phyloP scores from a whole-genome alignment of 64 coral and sea anemone species.

The Stylophora pistillata region DNA sequence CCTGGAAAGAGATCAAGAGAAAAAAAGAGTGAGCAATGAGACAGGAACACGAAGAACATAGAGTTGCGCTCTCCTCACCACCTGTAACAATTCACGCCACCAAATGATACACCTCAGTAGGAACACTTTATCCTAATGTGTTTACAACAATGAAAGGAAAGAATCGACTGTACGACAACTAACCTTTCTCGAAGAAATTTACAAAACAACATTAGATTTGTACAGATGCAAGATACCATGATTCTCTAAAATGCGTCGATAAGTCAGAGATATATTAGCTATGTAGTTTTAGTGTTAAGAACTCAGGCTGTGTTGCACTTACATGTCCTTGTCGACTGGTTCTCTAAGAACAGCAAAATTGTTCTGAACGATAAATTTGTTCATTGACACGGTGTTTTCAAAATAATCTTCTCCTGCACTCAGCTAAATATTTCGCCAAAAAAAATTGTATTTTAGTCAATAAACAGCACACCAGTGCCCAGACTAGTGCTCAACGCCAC shows the following conservation, averaged over 20 bases:
- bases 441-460: not conserved
- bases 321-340: conserved; percentile 51
- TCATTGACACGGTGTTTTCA: conserved; percentile 45
- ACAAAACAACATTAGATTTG: no score
- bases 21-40: not conserved
- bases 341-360: not conserved
- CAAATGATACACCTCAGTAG: no score
- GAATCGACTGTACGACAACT: no score
- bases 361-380: conserved; percentile 29
- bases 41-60: not conserved
- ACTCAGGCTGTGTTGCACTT: not conserved
- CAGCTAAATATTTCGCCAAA: conserved; percentile 26
- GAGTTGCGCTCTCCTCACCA: no score
- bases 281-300: not conserved
- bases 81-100: no score
- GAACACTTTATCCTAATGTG: no score
- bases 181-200: no score
- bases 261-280: not conserved
- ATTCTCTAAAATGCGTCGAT: not conserved
- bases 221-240: no score
- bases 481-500: no score
- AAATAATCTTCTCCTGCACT: not conserved
- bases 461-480: not conserved
- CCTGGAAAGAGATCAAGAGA: conserved; percentile 15
- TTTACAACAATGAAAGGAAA: no score